These are phyloP conservation scores for Drosophila lacicola DNA, from an alignment of 2,888 invertebrate species.

Conservation along the genomic window DNA sequence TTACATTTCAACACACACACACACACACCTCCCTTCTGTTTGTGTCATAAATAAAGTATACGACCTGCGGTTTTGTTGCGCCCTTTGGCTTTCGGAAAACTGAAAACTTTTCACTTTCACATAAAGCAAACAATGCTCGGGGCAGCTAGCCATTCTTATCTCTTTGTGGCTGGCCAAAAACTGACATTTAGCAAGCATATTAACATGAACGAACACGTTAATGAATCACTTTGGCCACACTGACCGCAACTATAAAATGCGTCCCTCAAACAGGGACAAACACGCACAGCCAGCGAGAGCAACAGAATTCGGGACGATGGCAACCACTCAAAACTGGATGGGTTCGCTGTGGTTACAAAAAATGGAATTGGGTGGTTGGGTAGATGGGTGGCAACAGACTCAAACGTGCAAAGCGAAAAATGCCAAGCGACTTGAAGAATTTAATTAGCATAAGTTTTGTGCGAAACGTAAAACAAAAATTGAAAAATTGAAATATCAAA, in stretches of 20 bases:
- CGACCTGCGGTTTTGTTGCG: conserved; percentile 30
- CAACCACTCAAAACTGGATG: conserved; percentile 49
- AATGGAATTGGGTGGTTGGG: not conserved
- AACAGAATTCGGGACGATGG: conserved; percentile 6
- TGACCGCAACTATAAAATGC: conserved; percentile 55
- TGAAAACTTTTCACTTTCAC: conserved; percentile 56
- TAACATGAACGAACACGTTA: conserved; percentile 63
- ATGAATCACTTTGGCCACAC: conserved; percentile 66
- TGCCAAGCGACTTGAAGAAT: conserved; percentile 54
- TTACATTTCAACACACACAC: conserved; percentile 6
- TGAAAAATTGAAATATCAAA: conserved; percentile 72
- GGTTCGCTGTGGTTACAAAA: conserved; percentile 33
- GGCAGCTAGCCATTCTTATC: conserved; percentile 31
- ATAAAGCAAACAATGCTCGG: conserved; percentile 20
- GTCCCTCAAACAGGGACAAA: conserved; percentile 14
- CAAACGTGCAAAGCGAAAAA: conserved; percentile 43
- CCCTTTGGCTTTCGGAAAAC: conserved; percentile 12
- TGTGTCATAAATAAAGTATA: conserved; percentile 50
- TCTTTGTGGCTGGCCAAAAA: conserved; percentile 49
- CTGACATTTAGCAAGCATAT: conserved; percentile 61
- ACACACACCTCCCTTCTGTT: not conserved
- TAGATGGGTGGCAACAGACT: not conserved
- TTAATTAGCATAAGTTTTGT: conserved; percentile 70
- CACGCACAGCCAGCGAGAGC: conserved; percentile 8
- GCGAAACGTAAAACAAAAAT: conserved; percentile 57